Conservation (phyloP, 2,113 vertebrate genomes). For the Mesembrinibis cayennensis region DNA sequence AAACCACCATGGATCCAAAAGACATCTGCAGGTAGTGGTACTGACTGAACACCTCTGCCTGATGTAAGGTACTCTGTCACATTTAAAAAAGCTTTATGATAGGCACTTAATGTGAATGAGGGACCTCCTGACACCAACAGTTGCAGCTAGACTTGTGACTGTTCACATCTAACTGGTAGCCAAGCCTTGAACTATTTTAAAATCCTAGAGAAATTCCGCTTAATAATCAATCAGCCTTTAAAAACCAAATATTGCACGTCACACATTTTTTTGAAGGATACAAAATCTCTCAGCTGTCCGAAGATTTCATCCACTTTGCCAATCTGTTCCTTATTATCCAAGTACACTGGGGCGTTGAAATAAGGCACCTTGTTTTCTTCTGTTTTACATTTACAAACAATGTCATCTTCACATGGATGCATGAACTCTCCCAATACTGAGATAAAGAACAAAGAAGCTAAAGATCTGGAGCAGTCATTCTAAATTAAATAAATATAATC, state of each 20-base stretch:
- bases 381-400: slow-evolving; percentile 93
- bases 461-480: background rate
- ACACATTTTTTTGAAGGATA: slow-evolving; percentile 82
- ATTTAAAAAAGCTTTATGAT: background rate
- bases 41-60: background rate
- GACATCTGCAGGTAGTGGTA: background rate
- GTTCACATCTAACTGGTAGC: background rate
- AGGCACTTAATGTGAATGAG: background rate
- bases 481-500: fast-evolving
- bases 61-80: background rate
- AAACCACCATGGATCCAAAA: background rate
- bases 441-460: background rate
- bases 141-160: background rate
- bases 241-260: fast-evolving
- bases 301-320: slow-evolving; percentile 99
- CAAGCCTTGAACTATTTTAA: background rate
- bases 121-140: background rate
- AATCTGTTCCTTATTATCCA: slow-evolving; percentile 98
- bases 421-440: slow-evolving; percentile 92
- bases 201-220: background rate
- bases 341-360: slow-evolving; percentile 95
- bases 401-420: slow-evolving; percentile 97
- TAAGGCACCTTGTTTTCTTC: slow-evolving; percentile 97
- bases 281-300: slow-evolving; percentile 94
- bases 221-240: background rate